Evolutionary conservation across 1,140 invertebrate species (phyloP).

Genomic region (Hyphantria cunea): DNA sequence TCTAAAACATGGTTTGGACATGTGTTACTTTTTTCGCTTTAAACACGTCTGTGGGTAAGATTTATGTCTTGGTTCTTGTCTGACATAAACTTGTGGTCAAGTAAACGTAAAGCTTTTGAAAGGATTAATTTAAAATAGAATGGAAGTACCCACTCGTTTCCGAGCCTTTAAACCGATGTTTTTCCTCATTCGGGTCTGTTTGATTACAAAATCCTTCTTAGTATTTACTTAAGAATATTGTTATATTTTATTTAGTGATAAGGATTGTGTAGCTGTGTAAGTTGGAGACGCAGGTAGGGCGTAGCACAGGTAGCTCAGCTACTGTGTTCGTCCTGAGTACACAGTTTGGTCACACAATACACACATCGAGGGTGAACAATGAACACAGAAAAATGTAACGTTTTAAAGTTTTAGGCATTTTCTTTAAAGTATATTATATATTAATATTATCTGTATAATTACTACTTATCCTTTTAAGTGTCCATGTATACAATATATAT

Average conservation of each 20-base stretch:
- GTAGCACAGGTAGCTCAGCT: conserved; percentile 77
- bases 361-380: conserved; percentile 36
- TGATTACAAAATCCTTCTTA: conserved; percentile 54
- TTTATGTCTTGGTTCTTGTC: conserved; percentile 67
- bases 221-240: conserved; percentile 62
- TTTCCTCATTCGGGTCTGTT: conserved; percentile 47
- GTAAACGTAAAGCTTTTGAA: conserved; percentile 52
- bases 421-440: no score
- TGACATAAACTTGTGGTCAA: conserved; percentile 65
- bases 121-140: conserved; percentile 53
- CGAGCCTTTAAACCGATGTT: conserved; percentile 13
- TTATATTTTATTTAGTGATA: conserved; percentile 72
- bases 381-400: conserved; percentile 3
- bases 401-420: no score
- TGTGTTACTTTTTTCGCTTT: conserved; percentile 79
- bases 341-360: conserved; percentile 57
- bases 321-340: conserved; percentile 70
- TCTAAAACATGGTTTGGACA: conserved; percentile 75
- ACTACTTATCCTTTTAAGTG: no score
- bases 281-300: conserved; percentile 54
- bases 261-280: conserved; percentile 61
- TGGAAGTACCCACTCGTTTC: conserved; percentile 23
- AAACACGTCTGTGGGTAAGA: conserved; percentile 65
- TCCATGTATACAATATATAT: no score
- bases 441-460: no score